These are phyloP conservation scores for Darevskia nairensis DNA, from an alignment of 2,797 vertebrate genomes.

Conservation along the genomic window DNA sequence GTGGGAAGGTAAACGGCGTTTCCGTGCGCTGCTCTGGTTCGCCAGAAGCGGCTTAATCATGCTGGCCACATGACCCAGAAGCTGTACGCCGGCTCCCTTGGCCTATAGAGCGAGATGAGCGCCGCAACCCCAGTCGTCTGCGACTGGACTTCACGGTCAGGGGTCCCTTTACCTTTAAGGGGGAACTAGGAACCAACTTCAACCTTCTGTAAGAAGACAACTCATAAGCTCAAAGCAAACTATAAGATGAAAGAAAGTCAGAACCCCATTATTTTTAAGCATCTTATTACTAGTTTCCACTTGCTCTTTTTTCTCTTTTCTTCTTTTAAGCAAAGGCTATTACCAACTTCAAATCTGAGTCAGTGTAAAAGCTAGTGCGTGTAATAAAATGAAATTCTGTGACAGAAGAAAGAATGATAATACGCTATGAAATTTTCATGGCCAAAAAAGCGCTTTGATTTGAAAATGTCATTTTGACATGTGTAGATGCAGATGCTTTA, in stretches of 20 bases:
- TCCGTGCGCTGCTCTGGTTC: too few species aligned
- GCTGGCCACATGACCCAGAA: too few species aligned
- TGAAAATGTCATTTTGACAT: slow-evolving; percentile 42
- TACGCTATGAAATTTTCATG: slow-evolving; percentile 40
- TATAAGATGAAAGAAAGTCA: slow-evolving; percentile 2
- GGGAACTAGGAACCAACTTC: too few species aligned
- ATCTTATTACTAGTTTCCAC: not conserved
- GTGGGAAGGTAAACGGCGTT: too few species aligned
- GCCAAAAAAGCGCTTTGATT: slow-evolving; percentile 18
- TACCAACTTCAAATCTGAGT: not conserved
- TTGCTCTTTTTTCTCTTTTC: not conserved
- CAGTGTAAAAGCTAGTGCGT: not conserved
- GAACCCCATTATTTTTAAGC: slow-evolving; percentile 1
- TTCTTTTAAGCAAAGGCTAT: slow-evolving; percentile 20
- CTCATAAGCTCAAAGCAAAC: slow-evolving; percentile 21
- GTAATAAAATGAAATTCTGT: slow-evolving; percentile 24
- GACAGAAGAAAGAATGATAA: not conserved
- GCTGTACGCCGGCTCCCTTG: too few species aligned
- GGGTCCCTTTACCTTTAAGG: too few species aligned
- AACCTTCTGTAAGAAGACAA: not conserved
- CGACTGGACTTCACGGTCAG: too few species aligned
- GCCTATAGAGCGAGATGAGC: too few species aligned
- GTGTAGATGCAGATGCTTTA: slow-evolving; percentile 44
- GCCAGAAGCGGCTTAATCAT: too few species aligned
- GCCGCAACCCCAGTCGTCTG: too few species aligned